Conservation (phyloP, 2,797 vertebrate genomes). For the Sebastolobus alascanus region DNA sequence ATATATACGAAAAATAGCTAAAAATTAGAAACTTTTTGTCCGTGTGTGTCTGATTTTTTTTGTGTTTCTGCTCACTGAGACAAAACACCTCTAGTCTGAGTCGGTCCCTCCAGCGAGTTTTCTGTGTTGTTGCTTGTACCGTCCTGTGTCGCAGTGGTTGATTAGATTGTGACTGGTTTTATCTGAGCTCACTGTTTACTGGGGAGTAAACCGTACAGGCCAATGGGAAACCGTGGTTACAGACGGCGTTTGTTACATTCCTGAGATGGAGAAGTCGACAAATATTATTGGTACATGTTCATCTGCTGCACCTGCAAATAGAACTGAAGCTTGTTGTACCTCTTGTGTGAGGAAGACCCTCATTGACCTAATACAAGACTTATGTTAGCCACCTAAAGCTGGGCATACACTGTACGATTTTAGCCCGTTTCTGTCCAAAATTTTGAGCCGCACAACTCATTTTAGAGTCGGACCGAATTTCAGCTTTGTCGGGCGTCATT, state of each 20-base stretch:
- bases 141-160: constrained; percentile 7
- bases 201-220: constrained; percentile 30
- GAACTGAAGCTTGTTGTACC: background rate
- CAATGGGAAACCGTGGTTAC: constrained; percentile 62
- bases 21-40: background rate
- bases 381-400: too few relatives aligned
- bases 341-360: background rate
- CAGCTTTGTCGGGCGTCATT: too few relatives aligned
- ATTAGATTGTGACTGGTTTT: constrained; percentile 43
- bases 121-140: constrained; percentile 10
- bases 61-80: constrained; percentile 11
- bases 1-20: too few relatives aligned
- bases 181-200: constrained; percentile 41
- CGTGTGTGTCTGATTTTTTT: background rate
- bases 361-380: background rate
- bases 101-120: background rate
- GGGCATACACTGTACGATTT: too few relatives aligned
- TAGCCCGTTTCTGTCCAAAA: too few relatives aligned
- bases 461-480: too few relatives aligned
- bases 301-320: constrained; percentile 64
- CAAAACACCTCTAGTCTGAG: constrained; percentile 17
- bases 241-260: constrained; percentile 71
- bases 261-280: constrained; percentile 53
- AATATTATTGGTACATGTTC: constrained; percentile 80
- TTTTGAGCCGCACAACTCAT: too few relatives aligned